Conservation (phyloP, 2,888 invertebrate genomes). For the Therioaphis trifolii region DNA sequence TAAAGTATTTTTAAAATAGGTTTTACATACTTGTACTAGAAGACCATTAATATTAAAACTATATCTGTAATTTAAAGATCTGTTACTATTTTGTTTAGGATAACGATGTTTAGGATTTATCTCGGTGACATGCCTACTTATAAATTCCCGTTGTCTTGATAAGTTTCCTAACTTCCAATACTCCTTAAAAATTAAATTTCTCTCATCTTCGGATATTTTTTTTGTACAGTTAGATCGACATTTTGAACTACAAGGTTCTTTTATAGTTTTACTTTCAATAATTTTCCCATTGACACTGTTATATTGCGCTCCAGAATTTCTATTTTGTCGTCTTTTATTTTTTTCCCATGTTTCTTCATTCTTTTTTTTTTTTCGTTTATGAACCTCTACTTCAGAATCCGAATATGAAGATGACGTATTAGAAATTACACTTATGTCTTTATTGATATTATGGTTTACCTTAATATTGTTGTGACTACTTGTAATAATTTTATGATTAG, state of each 20-base stretch:
- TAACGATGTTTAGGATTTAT: constrained; percentile 26
- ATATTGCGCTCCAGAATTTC: constrained; percentile 21
- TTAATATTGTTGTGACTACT: constrained; percentile 2
- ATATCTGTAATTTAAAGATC: no score
- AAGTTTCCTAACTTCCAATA: no score
- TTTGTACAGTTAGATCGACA: constrained; percentile 27
- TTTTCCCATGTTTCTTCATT: no score
- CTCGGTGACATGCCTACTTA: constrained; percentile 14
- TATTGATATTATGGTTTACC: not conserved
- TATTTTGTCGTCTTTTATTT: constrained; percentile 25
- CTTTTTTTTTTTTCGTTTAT: no score
- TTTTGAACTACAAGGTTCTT: constrained; percentile 30
- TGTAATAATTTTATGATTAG: no score
- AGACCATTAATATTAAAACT: constrained; percentile 30
- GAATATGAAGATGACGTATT: no score
- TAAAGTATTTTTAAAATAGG: constrained; percentile 9
- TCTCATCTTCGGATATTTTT: no score
- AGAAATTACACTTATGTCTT: no score
- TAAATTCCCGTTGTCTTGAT: no score
- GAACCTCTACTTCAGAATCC: no score
- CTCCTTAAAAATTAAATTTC: no score
- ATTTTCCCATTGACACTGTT: constrained; percentile 25
- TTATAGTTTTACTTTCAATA: constrained; percentile 26
- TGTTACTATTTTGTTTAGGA: no score
- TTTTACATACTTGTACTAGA: constrained; percentile 30